These are phyloP conservation scores for Callaeas wilsoni DNA, from an alignment of 2,113 vertebrate species.

Conservation along the genomic window DNA sequence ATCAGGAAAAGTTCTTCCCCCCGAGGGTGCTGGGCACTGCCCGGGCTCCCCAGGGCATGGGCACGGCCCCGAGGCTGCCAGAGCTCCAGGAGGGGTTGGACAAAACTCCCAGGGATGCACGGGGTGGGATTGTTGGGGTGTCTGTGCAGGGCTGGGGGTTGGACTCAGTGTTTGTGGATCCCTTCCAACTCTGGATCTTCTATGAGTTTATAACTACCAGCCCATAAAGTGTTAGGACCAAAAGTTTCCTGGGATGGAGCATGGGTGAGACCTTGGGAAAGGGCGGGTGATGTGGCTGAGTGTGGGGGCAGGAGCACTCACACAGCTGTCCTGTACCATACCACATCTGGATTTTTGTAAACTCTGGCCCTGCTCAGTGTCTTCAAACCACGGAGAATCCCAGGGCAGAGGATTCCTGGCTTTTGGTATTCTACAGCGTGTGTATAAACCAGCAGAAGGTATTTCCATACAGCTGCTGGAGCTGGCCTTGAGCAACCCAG, in stretches of 20 bases:
- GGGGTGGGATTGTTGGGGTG: neutral
- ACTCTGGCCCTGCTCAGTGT: neutral
- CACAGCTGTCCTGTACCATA: rapidly evolving
- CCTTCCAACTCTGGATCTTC: neutral
- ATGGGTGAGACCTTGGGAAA: rapidly evolving
- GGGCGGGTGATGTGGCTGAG: neutral
- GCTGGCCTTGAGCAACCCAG: neutral
- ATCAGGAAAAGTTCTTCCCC: neutral
- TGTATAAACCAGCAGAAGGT: neutral
- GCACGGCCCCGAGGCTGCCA: rapidly evolving
- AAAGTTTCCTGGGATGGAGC: neutral
- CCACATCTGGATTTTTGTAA: neutral
- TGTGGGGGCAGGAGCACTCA: rapidly evolving
- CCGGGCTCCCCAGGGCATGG: neutral
- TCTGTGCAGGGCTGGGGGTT: neutral
- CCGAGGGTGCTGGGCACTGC: neutral
- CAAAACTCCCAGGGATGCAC: rapidly evolving
- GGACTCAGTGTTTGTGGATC: neutral
- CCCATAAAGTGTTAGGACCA: neutral
- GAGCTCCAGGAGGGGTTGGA: rapidly evolving
- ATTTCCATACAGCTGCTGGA: conserved; percentile 32
- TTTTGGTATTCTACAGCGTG: neutral
- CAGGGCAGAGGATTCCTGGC: neutral
- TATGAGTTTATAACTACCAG: neutral
- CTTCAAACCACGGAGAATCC: neutral